These are phyloP conservation scores for Acropora tenuis DNA, from an alignment of 64 coral and sea anemone species.

Conservation along the genomic window DNA sequence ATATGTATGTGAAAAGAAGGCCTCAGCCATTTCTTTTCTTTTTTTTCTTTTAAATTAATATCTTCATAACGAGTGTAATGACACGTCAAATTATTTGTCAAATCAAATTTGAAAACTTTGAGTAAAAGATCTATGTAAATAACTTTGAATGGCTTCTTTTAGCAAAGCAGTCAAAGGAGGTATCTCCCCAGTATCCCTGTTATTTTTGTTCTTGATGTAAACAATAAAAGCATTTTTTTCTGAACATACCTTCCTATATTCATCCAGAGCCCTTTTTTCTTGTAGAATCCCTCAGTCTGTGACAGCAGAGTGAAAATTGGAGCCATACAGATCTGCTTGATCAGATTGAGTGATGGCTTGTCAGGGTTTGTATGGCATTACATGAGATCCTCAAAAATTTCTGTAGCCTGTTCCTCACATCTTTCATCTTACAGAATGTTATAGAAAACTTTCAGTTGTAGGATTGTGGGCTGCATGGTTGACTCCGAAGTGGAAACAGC, in stretches of 20 bases:
- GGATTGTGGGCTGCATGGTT: no score
- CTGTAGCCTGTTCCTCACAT: no score
- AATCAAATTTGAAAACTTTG: no score
- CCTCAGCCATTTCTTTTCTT: no score
- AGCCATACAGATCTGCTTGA: conserved; percentile 49
- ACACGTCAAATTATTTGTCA: no score
- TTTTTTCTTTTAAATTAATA: no score
- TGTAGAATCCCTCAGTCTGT: conserved; percentile 43
- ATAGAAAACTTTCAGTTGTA: no score
- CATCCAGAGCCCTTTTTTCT: conserved; percentile 48
- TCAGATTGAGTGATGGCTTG: conserved; percentile 39
- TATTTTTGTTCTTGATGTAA: conserved; percentile 1
- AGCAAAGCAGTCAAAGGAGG: background rate
- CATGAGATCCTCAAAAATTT: no score
- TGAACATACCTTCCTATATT: conserved; percentile 12
- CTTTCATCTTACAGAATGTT: background rate
- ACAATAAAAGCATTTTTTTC: background rate
- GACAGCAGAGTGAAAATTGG: background rate
- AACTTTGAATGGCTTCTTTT: background rate
- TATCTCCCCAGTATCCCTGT: conserved; percentile 12
- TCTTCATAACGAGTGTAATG: no score
- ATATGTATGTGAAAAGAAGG: no score
- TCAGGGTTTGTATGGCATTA: conserved; percentile 22
- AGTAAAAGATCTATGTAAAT: no score
- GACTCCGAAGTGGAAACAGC: no score